phyloP scores from a whole-genome alignment of 2,888 invertebrate species.

The Phalera bucephala region DNA sequence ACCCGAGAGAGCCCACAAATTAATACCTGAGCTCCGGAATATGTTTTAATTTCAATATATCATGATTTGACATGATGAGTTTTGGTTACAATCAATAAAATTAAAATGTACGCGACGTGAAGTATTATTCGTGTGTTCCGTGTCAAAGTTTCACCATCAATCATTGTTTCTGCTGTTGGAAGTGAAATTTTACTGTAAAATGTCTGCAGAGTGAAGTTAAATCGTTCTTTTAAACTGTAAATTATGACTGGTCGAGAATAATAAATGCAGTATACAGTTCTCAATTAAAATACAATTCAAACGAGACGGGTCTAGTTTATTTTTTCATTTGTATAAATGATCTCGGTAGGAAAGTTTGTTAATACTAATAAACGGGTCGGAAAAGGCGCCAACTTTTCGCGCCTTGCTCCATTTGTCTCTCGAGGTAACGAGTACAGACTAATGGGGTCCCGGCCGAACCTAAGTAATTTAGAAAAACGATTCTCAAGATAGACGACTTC shows the following conservation, averaged over 20 bases:
- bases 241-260: conserved; percentile 23
- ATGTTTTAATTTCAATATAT: conserved; percentile 61
- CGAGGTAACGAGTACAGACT: conserved; percentile 52
- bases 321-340: conserved; percentile 64
- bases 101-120: too few species aligned
- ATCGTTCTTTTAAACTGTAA: conserved; percentile 19
- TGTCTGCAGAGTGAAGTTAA: conserved; percentile 12
- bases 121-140: too few species aligned
- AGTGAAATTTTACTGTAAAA: not conserved
- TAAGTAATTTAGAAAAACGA: conserved; percentile 66
- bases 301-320: conserved; percentile 32
- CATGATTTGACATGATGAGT: conserved; percentile 36
- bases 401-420: conserved; percentile 59
- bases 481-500: conserved; percentile 41
- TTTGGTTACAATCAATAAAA: conserved; percentile 32
- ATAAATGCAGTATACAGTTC: conserved; percentile 34
- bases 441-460: conserved; percentile 52
- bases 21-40: conserved; percentile 57
- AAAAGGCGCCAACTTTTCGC: conserved; percentile 50
- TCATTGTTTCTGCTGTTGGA: conserved; percentile 1
- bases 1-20: conserved; percentile 58
- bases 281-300: conserved; percentile 43
- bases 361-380: conserved; percentile 63
- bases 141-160: too few species aligned
- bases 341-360: conserved; percentile 54